Percentiles rank a stretch among this genome's conserved stretches.
phyloP scores from a whole-genome alignment of 2,888 invertebrate species.

The Drosophila anceps region DNA sequence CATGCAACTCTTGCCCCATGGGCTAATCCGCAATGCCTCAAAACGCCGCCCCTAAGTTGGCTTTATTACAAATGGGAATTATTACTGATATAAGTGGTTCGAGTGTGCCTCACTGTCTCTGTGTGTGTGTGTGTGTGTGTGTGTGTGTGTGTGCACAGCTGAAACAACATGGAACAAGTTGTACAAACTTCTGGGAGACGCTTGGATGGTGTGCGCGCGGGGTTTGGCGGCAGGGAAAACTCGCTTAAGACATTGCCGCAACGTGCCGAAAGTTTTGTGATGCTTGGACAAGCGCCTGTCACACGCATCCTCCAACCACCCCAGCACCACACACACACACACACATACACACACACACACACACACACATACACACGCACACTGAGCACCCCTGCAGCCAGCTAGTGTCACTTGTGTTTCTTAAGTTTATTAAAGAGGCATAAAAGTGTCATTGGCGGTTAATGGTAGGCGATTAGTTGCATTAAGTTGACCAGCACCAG shows the following conservation, averaged over 20 bases:
- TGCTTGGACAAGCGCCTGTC: conserved; percentile 59
- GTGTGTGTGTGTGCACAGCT: conserved; percentile 25
- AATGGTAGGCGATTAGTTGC: conserved; percentile 76
- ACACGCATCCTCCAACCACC: conserved; percentile 43
- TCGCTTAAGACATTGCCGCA: conserved; percentile 65
- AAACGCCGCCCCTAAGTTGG: conserved; percentile 43
- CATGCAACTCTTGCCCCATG: conserved; percentile 32
- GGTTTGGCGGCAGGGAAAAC: not conserved
- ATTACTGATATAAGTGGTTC: conserved; percentile 71
- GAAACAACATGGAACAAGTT: conserved; percentile 51
- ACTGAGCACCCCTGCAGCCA: not conserved
- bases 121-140: conserved; percentile 17
- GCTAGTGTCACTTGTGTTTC: conserved; percentile 50
- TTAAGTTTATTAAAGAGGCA: conserved; percentile 82
- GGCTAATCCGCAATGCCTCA: conserved; percentile 16
- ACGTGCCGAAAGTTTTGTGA: conserved; percentile 71
- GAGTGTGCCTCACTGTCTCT: conserved; percentile 17
- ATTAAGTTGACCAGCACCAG: conserved; percentile 56
- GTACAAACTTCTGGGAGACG: conserved; percentile 52
- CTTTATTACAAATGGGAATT: conserved; percentile 64
- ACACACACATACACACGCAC: too few species aligned
- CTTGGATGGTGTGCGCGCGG: not conserved
- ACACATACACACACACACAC: conserved; percentile 14
- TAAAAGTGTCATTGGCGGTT: conserved; percentile 81
- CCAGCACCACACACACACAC: conserved; percentile 7